Base-by-base conservation (phyloP, 2,888 invertebrate species). In the Pilophorus perplexus region DNA sequence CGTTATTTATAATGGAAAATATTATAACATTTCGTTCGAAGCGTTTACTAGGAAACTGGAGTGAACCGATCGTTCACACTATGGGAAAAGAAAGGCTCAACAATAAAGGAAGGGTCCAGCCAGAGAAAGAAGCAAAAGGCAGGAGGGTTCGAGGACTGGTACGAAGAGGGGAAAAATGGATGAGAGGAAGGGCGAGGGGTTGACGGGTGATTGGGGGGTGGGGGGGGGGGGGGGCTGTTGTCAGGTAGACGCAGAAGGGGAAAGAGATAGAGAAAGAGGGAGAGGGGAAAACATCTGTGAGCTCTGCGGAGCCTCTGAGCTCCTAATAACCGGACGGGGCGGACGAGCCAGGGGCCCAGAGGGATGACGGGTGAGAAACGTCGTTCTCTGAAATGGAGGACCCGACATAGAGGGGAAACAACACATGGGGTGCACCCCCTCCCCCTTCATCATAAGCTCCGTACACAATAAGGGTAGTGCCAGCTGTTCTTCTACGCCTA, bases 381-480 rank as follows among this genome's bases (percentile, higher is more conserved):
- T 46, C 25, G 22, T 46, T 46, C 37, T 38, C 37, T 55, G 55
- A 55, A 55, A 55, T 55, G 55, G 55, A 33, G 55, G 55, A 55
- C 33, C 28, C 55, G 33, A 55, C 18, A 18, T 16, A 52, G 52
- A 33, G 14, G 27, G 22, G 2, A 20, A 37, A 54, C 54, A 20
- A 38, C 55, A 55, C 55, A 55, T 55, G 55, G 55, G 55, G 55
- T 55, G 37, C 37, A 37, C 55, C 37, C 37, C 55, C 55, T 37
- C 55, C n/a, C 37, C 55, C 22, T 22, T 38, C 38, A 37, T 20
- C 16, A 12, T 22, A 22, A 20, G 14, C n/a, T n/a, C 33, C 28
- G 55, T 55, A 55, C 55, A 55, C 55, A 55, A 55, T 55, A 37
- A 55, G 52, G 28, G 52, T 52, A 55, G 55, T 38, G 37, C 37